Evolutionary conservation across 1,140 invertebrate species (phyloP), one percentile per base, ranked within the genome.

Genomic region (Rhagoletis zephyria): DNA sequence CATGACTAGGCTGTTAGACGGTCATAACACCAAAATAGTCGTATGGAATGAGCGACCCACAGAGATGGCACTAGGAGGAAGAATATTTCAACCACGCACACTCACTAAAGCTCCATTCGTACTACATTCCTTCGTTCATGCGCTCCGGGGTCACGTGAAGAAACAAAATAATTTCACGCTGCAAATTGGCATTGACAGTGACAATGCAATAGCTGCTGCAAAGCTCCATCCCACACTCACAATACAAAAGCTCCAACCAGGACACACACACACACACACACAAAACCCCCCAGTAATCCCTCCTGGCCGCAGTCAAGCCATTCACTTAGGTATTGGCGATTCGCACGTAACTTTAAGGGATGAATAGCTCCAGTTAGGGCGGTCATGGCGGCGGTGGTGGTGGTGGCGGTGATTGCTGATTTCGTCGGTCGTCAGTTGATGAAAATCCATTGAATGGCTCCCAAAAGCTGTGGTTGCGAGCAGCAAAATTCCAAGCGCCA

Each of bases 401-500:
- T 30, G 30, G 30, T 10, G n/a, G 42, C 56, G 74, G 51, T 56
- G 74, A 81, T 59, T 81, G 42, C 16, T 56, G 9, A 81, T 56
- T 81, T 56, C 74, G 56, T 81, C 74, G 19, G 19, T 56, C 3
- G 74, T 19, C 48, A 51, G 74, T 81, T 81, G 74, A 81, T 81
- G n/a, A 81, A 81, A 81, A 56, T 81, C 74, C 51, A 6, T 81
- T 81, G 19, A 81, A 81, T 81, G 74, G 74, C 74, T 81, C 74
- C 67, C 67, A 45, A 70, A 77, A 77, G 48, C 12, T 51, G 48
- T n/a, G 48, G n/a, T n/a, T 9, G 5, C 6, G 48, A 1, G 48
- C 4, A 56, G 70, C 4, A 16, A 19, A 16, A 45, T 30, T 30
- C 30, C 30, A 30, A 30, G 30, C 42, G 45, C 0, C n/a, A 10